Conservation (phyloP, 2,797 vertebrate genomes). For the Chloroceryle amazona region DNA sequence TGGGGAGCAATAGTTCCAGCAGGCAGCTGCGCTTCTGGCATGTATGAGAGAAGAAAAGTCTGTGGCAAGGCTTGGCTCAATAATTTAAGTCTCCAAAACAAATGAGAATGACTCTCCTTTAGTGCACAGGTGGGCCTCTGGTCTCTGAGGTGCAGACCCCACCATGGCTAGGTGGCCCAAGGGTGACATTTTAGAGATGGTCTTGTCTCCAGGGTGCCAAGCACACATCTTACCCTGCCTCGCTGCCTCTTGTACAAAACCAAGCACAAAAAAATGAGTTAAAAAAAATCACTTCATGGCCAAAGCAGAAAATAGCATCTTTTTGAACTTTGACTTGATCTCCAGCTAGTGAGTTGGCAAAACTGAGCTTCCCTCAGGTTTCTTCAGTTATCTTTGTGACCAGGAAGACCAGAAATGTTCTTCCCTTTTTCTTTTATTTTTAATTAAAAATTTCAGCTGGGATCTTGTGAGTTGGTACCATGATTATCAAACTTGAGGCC, state of each 20-base stretch:
- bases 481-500: not conserved
- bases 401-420: not conserved
- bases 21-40: not conserved
- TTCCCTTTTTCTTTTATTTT: not conserved
- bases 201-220: rapidly evolving
- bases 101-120: not conserved
- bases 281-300: not conserved
- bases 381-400: not conserved
- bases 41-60: not conserved
- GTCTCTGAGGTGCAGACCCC: rapidly evolving
- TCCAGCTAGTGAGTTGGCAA: not conserved
- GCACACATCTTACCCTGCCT: not conserved
- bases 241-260: rapidly evolving
- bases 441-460: not conserved
- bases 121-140: not conserved
- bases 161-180: not conserved
- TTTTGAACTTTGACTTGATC: not conserved
- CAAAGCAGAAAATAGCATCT: conserved; percentile 5
- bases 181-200: not conserved
- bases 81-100: not conserved
- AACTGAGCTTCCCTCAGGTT: not conserved
- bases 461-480: not conserved
- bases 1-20: not conserved
- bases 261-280: not conserved
- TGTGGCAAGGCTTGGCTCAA: not conserved